Base-by-base conservation (phyloP, 2,888 invertebrate species). In the Pristionchus arcanus region DNA sequence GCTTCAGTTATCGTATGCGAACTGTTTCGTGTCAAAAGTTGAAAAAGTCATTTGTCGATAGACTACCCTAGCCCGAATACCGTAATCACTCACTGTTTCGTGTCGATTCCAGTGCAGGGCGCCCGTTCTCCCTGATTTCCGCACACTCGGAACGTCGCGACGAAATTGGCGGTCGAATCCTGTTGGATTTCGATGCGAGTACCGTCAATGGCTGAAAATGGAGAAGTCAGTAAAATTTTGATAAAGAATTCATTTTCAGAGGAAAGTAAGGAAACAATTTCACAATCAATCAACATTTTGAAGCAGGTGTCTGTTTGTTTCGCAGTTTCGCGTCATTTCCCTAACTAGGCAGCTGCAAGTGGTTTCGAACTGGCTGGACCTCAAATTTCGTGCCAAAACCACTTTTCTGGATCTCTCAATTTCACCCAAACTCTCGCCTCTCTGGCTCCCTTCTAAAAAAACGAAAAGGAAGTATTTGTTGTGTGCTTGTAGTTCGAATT, bases 101-200 rank as follows among this genome's bases (percentile, higher is more conserved):
- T 84, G 16, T 88, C 87, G 16, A 88, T 88, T 0, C 87, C 87
- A 2, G 11, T 21, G 55, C 87, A 88, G 28, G 87, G 42, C 0
- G 63, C 31, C 1, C 87, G 87, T 42, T 88, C 74, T 0, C 55
- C 55, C 31, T 49, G n/a, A 2, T 42, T 66, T 0, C 89, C 90
- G 37, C 94, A 94, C 85, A 94, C 94, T 15, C 94, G 93, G 74
- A 93, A 94, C 0, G 94, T 94, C 15, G 94, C 93, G 19, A 90
- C 90, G 90, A 94, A 92, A 11, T 90, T 88, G 83, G 90, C 90
- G 15, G 91, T 91, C 53, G 93, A 92, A 84, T 94, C 93, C 89
- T 94, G 94, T 83, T 94, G 94, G 77, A 94, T 94, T 84, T 94
- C 94, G 37, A 94, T 93, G 11, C 91, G 91, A 63, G 92, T 92